Evolutionary conservation across 64 coral and sea anemone species (phyloP).

Genomic region (Montipora efflorescens): DNA sequence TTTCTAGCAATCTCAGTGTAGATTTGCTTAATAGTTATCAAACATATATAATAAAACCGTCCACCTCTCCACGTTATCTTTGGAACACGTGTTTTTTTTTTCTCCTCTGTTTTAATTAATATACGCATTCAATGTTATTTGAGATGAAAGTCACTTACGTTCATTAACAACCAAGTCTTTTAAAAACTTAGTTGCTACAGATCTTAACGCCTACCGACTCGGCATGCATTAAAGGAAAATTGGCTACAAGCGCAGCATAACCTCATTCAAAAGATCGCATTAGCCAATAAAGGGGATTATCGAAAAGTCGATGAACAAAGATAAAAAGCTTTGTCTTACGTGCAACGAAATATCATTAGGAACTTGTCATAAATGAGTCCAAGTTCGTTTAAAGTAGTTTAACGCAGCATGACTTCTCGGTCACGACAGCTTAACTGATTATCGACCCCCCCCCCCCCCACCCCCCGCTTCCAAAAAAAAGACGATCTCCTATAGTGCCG

Average conservation of each 20-base stretch:
- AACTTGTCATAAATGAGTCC: too few relatives aligned
- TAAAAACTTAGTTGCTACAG: neutral
- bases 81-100: constrained; percentile 14
- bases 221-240: neutral
- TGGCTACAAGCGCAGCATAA: neutral
- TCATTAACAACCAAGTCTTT: neutral
- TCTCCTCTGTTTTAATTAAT: neutral
- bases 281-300: neutral
- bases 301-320: neutral
- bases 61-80: neutral
- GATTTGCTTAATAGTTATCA: neutral
- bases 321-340: neutral
- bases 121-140: neutral
- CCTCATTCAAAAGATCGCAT: neutral
- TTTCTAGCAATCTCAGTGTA: too few relatives aligned
- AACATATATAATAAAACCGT: neutral
- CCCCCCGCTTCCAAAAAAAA: too few relatives aligned
- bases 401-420: too few relatives aligned
- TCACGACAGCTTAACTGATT: too few relatives aligned
- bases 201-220: neutral
- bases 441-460: too few relatives aligned
- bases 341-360: neutral
- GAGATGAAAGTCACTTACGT: neutral
- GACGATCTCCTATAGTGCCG: too few relatives aligned
- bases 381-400: too few relatives aligned